Evolutionary conservation across 2,113 vertebrate species (phyloP).

Genomic region (Apteryx owenii): DNA sequence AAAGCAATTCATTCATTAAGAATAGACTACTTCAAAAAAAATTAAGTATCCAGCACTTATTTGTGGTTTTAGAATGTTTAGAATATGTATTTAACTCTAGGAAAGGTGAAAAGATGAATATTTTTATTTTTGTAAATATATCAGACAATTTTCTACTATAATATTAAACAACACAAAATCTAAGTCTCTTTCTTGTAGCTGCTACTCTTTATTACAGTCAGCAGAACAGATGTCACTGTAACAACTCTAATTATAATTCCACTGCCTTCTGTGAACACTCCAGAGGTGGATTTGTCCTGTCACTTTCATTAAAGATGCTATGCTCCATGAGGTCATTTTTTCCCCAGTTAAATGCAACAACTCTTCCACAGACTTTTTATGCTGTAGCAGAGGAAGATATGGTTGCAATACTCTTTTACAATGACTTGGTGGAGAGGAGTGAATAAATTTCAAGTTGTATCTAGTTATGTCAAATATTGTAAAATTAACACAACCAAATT

Average conservation of each 20-base stretch:
- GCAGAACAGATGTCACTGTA: background rate
- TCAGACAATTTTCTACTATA: background rate
- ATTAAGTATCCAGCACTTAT: background rate
- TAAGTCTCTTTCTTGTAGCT: background rate
- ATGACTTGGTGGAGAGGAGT: background rate
- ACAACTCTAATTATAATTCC: background rate
- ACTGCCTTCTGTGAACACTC: background rate
- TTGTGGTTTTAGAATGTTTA: background rate
- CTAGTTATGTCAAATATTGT: background rate
- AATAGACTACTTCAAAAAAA: background rate
- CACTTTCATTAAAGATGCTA: background rate
- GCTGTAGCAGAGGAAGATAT: background rate
- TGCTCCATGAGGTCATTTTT: background rate
- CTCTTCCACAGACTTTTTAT: background rate
- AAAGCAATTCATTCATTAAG: background rate
- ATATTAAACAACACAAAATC: background rate
- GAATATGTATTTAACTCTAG: background rate
- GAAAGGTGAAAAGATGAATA: background rate
- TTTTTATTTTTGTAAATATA: background rate
- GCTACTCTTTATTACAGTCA: background rate
- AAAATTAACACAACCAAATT: background rate
- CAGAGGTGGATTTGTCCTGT: background rate
- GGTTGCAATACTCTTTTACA: background rate
- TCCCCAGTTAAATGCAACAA: background rate
- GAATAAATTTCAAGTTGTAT: background rate